Base-by-base conservation (phyloP, 2,888 invertebrate genomes). In the Mythimna vitellina region DNA sequence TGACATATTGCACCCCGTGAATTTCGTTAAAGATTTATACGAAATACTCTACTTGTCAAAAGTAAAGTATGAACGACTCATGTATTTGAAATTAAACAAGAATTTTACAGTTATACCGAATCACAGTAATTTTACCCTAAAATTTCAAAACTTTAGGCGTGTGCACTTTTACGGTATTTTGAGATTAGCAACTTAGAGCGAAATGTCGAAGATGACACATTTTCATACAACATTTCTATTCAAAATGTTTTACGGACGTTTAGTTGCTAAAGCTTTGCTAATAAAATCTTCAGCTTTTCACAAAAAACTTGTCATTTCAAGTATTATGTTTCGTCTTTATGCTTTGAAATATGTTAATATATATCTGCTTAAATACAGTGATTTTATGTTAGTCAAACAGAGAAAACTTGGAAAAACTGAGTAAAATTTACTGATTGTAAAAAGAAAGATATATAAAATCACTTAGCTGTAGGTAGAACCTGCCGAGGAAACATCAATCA, bases 401-500 rank as follows among this genome's bases (percentile, higher is more conserved):
- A 56, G 1, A 54, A 32, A 54, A 70, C 17, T 25, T 46, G 0
- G 42, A 42, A 25, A 17, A 61, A 61, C 22, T 17, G 14, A 38
- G n/a, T 58, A 60, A 38, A 54, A 56, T 32, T 17, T 3, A 42
- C 14, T 9, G 10, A 71, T 3, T 20, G 20, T 12, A 6, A 35
- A 63, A 56, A 53, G n/a, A 54, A 64, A 67, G 29, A 58, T 46
- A 4, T 38, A 51, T 51, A 56, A 62, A 65, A 49, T n/a, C 20
- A 60, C 54, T 20, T 29, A 29, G 3, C 58, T 29, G 54, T 64
- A 61, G 57, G 60, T 14, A 51, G 51, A 64, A 57, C 7, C 10
- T 42, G 32, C 56, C 12, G n/a, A 71, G 79, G 75, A 81, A 79
- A 79, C 80, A 78, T 83, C 73, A 83, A 81, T 84, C 86, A 82